Percentiles rank a stretch among this genome's conserved stretches.
Evolutionary conservation across 2,797 vertebrate species (phyloP).

Genomic region (Cyclura pinguis): DNA sequence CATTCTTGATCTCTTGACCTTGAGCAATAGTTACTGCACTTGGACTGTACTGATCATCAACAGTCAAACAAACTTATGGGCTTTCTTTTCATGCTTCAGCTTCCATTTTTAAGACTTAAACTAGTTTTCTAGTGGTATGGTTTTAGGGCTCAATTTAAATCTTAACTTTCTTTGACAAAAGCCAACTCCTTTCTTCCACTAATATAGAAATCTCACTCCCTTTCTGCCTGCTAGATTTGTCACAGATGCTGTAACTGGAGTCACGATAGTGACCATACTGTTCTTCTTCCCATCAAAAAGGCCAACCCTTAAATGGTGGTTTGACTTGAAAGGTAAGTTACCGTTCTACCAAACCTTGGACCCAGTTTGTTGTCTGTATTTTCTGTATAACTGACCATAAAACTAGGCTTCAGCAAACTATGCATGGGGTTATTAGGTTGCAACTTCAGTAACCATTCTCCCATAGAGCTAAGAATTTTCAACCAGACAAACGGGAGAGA

Average conservation of each 20-base stretch:
- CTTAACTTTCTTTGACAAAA: conserved; percentile 69
- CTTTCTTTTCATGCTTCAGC: conserved; percentile 27
- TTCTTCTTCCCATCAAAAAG: conserved; percentile 97
- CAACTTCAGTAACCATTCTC: neutral
- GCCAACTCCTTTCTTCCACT: conserved; percentile 46
- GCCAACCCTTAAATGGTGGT: conserved; percentile 95
- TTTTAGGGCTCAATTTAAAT: conserved; percentile 7
- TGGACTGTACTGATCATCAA: neutral
- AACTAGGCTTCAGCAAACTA: neutral
- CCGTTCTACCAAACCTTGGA: neutral
- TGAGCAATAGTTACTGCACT: neutral
- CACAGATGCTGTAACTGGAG: conserved; percentile 94
- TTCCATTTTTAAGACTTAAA: neutral
- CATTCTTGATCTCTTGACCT: neutral
- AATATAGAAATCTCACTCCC: conserved; percentile 36
- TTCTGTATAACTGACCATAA: neutral
- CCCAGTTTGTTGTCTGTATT: conserved; percentile 8
- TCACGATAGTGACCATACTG: conserved; percentile 89
- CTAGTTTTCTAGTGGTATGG: conserved; percentile 41
- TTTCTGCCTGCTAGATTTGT: conserved; percentile 85
- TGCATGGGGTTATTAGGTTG: neutral
- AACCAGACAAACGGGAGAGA: neutral
- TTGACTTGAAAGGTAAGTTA: conserved; percentile 89
- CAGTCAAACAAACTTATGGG: conserved; percentile 16
- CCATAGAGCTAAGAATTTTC: neutral